Evolutionary conservation across 2,888 invertebrate species (phyloP), one percentile per base, ranked within the genome.

Genomic region (Aleiodes alternator): DNA sequence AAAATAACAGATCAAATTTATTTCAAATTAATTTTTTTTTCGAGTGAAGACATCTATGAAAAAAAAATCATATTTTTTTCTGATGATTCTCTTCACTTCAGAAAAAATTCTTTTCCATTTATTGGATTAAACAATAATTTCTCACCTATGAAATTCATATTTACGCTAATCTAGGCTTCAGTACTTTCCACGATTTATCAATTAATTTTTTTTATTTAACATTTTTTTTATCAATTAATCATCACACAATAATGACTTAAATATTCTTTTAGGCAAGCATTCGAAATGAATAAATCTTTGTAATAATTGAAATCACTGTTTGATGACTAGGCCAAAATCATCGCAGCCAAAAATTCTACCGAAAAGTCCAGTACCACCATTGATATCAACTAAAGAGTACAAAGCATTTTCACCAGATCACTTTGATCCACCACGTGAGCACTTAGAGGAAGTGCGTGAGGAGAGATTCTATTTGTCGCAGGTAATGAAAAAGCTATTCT

Each of bases 391-490:
- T 68, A 83, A 82, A 9, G 87, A 88, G 11, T 81, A 82, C 73
- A 81, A 82, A 51, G 78, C 83, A 3, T 80, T 81, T 72, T 83
- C 86, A 0, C 84, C 84, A 53, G 84, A 86, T 56, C 79, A 77
- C 23, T 85, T 83, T 71, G 73, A 81, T 59, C 84, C 85, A 51
- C 83, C 86, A 0, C 87, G 84, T 78, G 86, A 88, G 43, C 87
- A 88, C 78, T 82, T 85, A 71, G 89, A 89, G 31, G 89, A 89
- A 75, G 81, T 88, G 59, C 88, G 89, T 80, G 88, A 88, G 76
- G 89, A 89, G 78, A 83, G 85, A 76, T 83, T 79, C 75, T 85
- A 84, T 79, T 82, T 89, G 75, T 87, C 88, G 66, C 89, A 89
- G 89, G 89, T 89, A 85, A 73, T 43, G 5, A 64, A 64, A 14